Base-by-base conservation (phyloP, 2,888 invertebrate species). In the Candidula unifasciata region DNA sequence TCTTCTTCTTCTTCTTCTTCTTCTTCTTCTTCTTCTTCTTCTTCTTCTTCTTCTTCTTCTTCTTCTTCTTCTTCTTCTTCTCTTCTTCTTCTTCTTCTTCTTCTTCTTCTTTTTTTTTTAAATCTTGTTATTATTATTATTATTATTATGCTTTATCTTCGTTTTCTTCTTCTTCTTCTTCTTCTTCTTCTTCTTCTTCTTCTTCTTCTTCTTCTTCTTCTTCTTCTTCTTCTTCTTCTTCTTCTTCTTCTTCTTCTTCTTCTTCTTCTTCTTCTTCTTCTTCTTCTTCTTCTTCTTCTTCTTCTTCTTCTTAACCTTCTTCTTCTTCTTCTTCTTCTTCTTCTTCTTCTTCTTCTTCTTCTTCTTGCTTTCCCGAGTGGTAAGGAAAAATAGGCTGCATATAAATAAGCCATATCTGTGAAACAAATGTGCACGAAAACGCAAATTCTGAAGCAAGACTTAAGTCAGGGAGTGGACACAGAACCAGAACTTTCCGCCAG, bases 21-120 rank as follows among this genome's bases (percentile, higher is more conserved):
- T 60, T 60, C n/a, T 60, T 60, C n/a, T n/a, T 60, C n/a, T 60
- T n/a, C n/a, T 60, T 60, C 60, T n/a, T 60, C n/a, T n/a, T 60
- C n/a, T 60, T 21, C n/a, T 60, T 60, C 24, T 60, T 60, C n/a
- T 21, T 60, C 21, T 60, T 21, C n/a, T 60, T 60, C 60, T 60
- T 60, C n/a, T n/a, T 60, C 24, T 60, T n/a, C n/a, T 60, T 60
- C 60, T 3, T 60, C n/a, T n/a, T n/a, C n/a, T 60, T n/a, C n/a
- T 60, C 24, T 60, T 60, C n/a, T 18, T 60, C n/a, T 60, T 18
- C n/a, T 60, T 60, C 18, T 60, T 18, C n/a, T 60, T 60, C 60
- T 60, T 60, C n/a, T n/a, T 60, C n/a, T 60, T n/a, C n/a, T 60
- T 60, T 18, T 60, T 60, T 18, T n/a, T n/a, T 18, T n/a, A n/a